Conservation (phyloP, 2,113 vertebrate species). For the Poecilia latipinna region DNA sequence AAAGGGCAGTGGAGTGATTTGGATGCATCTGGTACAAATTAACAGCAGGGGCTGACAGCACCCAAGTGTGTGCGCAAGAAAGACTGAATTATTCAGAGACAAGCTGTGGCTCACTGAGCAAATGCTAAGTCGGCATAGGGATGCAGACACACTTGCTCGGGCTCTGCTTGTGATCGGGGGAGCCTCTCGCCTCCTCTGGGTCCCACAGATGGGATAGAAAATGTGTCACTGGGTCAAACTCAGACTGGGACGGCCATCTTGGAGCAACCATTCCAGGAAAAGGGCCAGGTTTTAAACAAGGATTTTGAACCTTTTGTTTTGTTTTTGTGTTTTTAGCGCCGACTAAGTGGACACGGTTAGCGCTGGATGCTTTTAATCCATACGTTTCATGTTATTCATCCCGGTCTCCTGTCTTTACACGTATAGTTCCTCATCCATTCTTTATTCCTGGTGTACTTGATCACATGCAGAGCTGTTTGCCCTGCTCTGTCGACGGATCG, state of each 20-base stretch:
- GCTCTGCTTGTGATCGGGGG: constrained; percentile 26
- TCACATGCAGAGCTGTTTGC: constrained; percentile 20
- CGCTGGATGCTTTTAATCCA: not conserved
- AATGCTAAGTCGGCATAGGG: constrained; percentile 66
- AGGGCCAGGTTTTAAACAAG: too few species aligned
- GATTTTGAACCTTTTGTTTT: not conserved
- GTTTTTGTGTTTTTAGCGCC: too few species aligned
- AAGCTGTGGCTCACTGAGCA: constrained; percentile 47
- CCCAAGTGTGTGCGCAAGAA: constrained; percentile 31
- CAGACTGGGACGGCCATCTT: constrained; percentile 45
- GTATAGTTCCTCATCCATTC: constrained; percentile 2
- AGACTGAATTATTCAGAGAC: constrained; percentile 66
- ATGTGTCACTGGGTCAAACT: constrained; percentile 78
- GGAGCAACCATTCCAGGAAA: not conserved
- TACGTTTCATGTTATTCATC: not conserved
- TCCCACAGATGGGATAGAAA: constrained; percentile 69
- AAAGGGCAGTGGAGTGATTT: constrained; percentile 32
- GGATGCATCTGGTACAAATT: constrained; percentile 52
- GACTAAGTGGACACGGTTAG: not conserved
- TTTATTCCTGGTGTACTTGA: constrained; percentile 7
- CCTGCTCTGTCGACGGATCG: constrained; percentile 28
- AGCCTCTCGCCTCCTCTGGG: constrained; percentile 46
- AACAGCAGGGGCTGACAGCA: constrained; percentile 56
- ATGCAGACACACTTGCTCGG: constrained; percentile 49
- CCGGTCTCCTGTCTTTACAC: not conserved